A percentile compares a stretch with the other conserved stretches of the same genome.
These are phyloP conservation scores for Apostichopus japonicus DNA, from an alignment of 35 echinoderm and acorn worm genomes.

Conservation along the genomic window DNA sequence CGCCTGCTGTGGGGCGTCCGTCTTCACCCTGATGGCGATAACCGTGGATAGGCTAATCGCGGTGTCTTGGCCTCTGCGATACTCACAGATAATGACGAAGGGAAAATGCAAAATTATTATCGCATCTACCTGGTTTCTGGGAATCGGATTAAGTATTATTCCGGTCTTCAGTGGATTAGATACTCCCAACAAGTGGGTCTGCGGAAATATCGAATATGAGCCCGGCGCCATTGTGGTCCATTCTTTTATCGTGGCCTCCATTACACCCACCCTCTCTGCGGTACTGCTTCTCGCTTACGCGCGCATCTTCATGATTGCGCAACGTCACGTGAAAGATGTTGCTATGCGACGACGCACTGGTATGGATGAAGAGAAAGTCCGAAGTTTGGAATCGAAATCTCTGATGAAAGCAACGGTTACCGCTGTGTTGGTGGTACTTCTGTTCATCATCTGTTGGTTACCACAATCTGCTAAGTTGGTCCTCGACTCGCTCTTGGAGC, in stretches of 20 bases:
- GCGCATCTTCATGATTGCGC: not conserved
- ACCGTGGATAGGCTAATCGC: slow-evolving; percentile 23
- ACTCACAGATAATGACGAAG: not conserved
- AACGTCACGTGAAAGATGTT: slow-evolving; percentile 21
- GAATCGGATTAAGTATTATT: not conserved
- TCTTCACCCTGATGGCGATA: not conserved
- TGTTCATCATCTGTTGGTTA: slow-evolving; percentile 33
- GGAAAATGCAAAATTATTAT: not conserved
- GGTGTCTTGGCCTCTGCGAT: not conserved
- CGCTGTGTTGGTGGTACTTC: slow-evolving; percentile 3
- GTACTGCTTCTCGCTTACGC: not conserved
- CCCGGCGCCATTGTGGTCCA: not conserved
- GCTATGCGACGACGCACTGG: not conserved
- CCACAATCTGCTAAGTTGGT: not conserved
- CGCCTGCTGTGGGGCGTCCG: not conserved
- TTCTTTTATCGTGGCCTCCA: not conserved
- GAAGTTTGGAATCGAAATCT: not conserved
- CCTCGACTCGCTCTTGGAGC: not conserved
- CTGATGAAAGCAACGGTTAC: slow-evolving; percentile 30
- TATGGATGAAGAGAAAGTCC: not conserved
- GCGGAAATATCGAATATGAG: slow-evolving; percentile 5
- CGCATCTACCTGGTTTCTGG: not conserved
- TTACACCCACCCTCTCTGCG: not conserved
- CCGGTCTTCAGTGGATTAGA: not conserved
- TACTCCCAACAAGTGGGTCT: slow-evolving; percentile 17